Conservation (phyloP, 2,888 invertebrate genomes). For the Deroplatys truncata region DNA sequence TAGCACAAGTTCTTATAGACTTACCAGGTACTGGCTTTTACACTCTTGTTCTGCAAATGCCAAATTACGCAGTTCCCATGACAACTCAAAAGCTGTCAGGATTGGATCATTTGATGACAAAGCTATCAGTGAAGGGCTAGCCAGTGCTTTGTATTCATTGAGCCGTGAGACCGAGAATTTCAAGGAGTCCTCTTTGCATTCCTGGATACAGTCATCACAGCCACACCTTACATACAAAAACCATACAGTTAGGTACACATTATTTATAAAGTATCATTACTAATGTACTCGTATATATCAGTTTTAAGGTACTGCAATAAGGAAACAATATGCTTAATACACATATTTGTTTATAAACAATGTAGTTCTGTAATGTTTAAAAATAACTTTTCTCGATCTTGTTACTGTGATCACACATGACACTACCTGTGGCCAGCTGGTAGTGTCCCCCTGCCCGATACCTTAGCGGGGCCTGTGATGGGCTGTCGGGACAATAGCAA, state of each 20-base stretch:
- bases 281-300: neutral
- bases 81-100: constrained; percentile 88
- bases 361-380: too few species aligned
- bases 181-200: constrained; percentile 61
- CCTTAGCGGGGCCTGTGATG: too few species aligned
- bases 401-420: too few species aligned
- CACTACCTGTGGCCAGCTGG: too few species aligned
- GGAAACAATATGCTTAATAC: neutral
- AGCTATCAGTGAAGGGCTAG: constrained; percentile 91
- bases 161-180: constrained; percentile 83
- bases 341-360: neutral
- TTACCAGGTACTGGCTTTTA: constrained; percentile 76
- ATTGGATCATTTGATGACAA: constrained; percentile 90
- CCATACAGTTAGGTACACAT: neutral
- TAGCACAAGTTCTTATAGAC: neutral
- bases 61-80: constrained; percentile 88
- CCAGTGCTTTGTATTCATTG: constrained; percentile 87
- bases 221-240: constrained; percentile 60
- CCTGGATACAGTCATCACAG: constrained; percentile 80
- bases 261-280: neutral
- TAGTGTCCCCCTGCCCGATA: too few species aligned
- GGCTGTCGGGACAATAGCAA: too few species aligned
- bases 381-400: too few species aligned
- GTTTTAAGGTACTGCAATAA: neutral
- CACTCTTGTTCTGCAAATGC: constrained; percentile 92